Percentiles rank a stretch among this genome's conserved stretches.
Evolutionary conservation across 2,888 invertebrate species (phyloP).

Genomic region (Caenorhabditis panamensis): DNA sequence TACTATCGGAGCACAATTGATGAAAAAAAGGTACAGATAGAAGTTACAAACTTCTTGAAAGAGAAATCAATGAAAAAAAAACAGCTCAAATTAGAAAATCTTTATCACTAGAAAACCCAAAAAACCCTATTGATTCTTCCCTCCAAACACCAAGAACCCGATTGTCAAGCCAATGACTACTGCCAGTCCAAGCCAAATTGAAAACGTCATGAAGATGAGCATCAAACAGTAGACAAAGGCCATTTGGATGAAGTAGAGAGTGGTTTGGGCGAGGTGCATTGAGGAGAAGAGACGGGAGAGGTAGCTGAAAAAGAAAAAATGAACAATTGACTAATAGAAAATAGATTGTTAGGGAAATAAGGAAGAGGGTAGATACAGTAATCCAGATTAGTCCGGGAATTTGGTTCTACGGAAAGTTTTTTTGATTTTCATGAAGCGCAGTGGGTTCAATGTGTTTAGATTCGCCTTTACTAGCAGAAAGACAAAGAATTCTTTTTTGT

Average conservation of each 20-base stretch:
- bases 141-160: constrained; percentile 77
- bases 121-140: constrained; percentile 34
- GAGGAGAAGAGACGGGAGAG: constrained; percentile 65
- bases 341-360: no score
- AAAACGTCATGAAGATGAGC: constrained; percentile 80
- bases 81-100: no score
- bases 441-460: no score
- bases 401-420: no score
- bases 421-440: no score
- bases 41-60: neutral
- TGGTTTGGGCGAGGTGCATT: constrained; percentile 73
- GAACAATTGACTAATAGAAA: no score
- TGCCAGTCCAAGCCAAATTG: constrained; percentile 77
- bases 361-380: no score
- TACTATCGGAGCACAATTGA: neutral
- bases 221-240: constrained; percentile 76
- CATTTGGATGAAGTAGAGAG: constrained; percentile 75
- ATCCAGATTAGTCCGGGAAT: no score
- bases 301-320: constrained; percentile 44
- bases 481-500: no score
- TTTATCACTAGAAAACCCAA: neutral
- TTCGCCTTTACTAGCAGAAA: no score
- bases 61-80: constrained; percentile 3
- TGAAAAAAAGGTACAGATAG: constrained; percentile 5
- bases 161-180: constrained; percentile 69